Evolutionary conservation across 2,797 vertebrate genomes (phyloP).

Genomic region (Poecilia picta): DNA sequence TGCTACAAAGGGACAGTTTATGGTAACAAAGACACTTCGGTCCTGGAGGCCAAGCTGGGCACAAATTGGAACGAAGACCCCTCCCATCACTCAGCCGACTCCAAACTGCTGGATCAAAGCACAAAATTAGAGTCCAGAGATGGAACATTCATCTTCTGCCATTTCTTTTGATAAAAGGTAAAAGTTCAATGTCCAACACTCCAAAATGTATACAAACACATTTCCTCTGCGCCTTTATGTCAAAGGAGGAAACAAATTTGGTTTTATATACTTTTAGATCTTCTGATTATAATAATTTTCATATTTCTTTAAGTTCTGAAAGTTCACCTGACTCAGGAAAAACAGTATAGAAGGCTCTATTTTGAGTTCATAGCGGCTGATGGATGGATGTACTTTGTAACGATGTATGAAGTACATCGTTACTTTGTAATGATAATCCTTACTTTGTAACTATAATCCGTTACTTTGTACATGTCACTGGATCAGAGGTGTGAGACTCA

Average conservation of each 20-base stretch:
- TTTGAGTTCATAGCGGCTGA: neutral
- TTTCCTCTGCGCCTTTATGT: neutral
- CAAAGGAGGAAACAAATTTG: neutral
- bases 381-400: no score
- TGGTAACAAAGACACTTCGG: constrained; percentile 68
- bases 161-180: neutral
- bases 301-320: neutral
- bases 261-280: neutral
- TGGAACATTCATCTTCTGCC: neutral
- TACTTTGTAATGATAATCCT: no score
- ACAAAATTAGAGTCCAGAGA: constrained; percentile 26
- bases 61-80: constrained; percentile 43
- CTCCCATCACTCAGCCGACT: constrained; percentile 23
- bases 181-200: neutral
- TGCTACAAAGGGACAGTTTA: constrained; percentile 74
- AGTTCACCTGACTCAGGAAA: neutral
- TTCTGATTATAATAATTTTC: neutral
- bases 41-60: constrained; percentile 54
- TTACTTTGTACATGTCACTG: neutral
- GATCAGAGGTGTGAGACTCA: neutral
- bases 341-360: neutral
- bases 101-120: constrained; percentile 23
- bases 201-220: neutral
- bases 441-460: no score
- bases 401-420: no score